A percentile compares a stretch with the other conserved stretches of the same genome.
These are phyloP conservation scores for Montipora efflorescens DNA, from an alignment of 64 coral and sea anemone species.

Conservation along the genomic window DNA sequence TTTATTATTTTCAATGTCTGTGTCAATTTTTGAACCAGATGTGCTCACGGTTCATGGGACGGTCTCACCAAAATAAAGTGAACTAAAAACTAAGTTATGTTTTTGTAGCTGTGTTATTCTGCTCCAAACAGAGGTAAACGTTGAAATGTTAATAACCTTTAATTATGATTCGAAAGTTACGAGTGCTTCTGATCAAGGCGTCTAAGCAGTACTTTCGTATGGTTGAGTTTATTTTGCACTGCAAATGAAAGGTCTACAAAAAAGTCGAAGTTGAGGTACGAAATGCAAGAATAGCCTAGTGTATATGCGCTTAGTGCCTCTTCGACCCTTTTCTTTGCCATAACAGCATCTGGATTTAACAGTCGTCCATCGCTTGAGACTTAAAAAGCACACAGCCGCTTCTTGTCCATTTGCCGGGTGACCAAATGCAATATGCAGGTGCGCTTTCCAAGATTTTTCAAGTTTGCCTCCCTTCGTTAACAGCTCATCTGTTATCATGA, in stretches of 20 bases:
- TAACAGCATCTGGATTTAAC: neutral
- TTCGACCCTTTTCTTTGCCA: too few relatives aligned
- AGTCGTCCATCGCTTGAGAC: neutral
- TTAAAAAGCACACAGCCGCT: neutral
- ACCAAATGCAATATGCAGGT: slow-evolving; percentile 6
- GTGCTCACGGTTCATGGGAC: too few relatives aligned
- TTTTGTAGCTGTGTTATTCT: neutral
- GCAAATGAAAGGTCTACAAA: neutral
- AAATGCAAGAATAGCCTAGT: too few relatives aligned
- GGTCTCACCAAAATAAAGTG: neutral
- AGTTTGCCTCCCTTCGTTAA: neutral
- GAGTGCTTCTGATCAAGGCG: neutral
- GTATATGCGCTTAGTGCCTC: neutral
- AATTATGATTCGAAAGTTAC: neutral
- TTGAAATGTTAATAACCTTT: neutral
- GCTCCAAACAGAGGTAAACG: neutral
- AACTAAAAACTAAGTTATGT: neutral
- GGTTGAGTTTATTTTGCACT: neutral
- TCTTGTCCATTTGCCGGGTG: slow-evolving; percentile 28
- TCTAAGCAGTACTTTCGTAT: neutral
- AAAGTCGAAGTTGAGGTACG: neutral
- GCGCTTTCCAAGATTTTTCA: neutral
- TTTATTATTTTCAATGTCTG: too few relatives aligned
- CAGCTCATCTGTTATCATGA: neutral
- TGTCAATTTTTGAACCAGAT: neutral